Evolutionary conservation across 2,888 invertebrate species (phyloP).

Genomic region (Caenorhabditis sp.): DNA sequence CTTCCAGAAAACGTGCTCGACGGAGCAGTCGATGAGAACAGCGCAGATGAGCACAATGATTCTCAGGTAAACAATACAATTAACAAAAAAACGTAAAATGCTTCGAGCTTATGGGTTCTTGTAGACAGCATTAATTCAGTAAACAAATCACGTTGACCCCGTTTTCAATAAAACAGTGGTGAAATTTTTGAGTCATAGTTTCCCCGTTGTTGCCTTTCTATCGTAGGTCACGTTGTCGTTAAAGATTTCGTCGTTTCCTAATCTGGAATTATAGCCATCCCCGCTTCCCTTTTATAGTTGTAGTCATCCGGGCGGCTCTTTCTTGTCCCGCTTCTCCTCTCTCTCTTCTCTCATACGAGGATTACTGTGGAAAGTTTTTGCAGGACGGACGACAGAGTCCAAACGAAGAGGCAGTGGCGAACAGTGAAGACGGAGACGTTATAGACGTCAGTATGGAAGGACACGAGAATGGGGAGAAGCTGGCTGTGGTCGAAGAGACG

Average conservation of each 20-base stretch:
- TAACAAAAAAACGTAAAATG: not conserved
- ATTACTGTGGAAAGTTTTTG: constrained; percentile 19
- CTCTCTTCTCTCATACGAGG: constrained; percentile 1
- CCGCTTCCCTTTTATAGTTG: too few species aligned
- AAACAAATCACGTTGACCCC: too few species aligned
- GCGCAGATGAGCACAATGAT: not conserved
- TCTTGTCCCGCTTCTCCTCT: not conserved
- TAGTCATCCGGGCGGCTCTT: too few species aligned
- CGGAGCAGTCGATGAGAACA: not conserved
- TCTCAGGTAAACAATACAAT: not conserved
- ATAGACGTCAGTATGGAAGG: constrained; percentile 3
- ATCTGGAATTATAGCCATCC: too few species aligned
- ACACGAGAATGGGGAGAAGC: constrained; percentile 10
- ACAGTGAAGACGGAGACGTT: constrained; percentile 11
- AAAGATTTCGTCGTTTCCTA: too few species aligned
- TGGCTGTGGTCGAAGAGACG: not conserved
- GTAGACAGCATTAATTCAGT: too few species aligned
- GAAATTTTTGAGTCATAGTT: too few species aligned
- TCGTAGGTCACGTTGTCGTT: too few species aligned
- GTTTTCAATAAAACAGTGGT: too few species aligned
- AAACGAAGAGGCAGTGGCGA: not conserved
- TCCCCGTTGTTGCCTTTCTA: too few species aligned
- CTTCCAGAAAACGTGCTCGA: constrained; percentile 1
- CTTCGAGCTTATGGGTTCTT: too few species aligned
- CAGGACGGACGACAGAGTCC: constrained; percentile 7